phyloP scores from a whole-genome alignment of 2,113 vertebrate genomes.

The Pipra filicauda region DNA sequence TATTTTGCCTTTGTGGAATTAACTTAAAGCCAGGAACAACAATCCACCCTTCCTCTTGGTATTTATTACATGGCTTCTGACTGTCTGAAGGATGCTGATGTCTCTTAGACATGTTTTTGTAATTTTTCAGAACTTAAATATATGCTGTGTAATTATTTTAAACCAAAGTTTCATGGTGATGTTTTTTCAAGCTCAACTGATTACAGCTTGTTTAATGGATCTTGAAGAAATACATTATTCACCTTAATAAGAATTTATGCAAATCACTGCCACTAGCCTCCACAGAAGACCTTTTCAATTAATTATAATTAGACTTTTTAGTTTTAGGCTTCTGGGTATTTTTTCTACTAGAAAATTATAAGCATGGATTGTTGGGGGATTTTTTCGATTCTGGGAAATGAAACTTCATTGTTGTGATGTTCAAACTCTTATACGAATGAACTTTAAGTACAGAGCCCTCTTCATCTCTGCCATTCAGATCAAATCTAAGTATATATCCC shows the following conservation, averaged over 20 bases:
- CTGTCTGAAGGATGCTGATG: neutral
- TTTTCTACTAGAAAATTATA: neutral
- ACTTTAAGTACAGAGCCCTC: neutral
- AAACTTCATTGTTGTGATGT: neutral
- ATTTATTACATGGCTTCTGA: slow-evolving; percentile 12
- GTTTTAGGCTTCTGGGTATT: neutral
- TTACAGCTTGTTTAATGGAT: slow-evolving; percentile 45
- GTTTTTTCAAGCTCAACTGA: slow-evolving; percentile 51
- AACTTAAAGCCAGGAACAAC: slow-evolving; percentile 7
- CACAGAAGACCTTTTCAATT: slow-evolving; percentile 51
- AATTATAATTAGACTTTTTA: slow-evolving; percentile 49
- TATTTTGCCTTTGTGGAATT: slow-evolving; percentile 6
- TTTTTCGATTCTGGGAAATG: neutral
- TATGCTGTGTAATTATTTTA: slow-evolving; percentile 32
- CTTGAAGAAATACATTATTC: slow-evolving; percentile 56
- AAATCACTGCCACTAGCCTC: slow-evolving; percentile 49
- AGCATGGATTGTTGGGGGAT: neutral
- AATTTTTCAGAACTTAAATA: slow-evolving; percentile 48
- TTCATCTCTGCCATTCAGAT: neutral
- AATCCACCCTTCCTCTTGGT: neutral
- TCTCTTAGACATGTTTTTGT: neutral
- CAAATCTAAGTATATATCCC: neutral
- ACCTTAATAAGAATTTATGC: slow-evolving; percentile 66
- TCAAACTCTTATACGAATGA: neutral
- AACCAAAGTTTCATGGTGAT: slow-evolving; percentile 32